Percentiles rank a stretch among this genome's conserved stretches.
phyloP scores from a whole-genome alignment of 2,888 invertebrate genomes.

The Galeopsomyia nigrocyanea region DNA sequence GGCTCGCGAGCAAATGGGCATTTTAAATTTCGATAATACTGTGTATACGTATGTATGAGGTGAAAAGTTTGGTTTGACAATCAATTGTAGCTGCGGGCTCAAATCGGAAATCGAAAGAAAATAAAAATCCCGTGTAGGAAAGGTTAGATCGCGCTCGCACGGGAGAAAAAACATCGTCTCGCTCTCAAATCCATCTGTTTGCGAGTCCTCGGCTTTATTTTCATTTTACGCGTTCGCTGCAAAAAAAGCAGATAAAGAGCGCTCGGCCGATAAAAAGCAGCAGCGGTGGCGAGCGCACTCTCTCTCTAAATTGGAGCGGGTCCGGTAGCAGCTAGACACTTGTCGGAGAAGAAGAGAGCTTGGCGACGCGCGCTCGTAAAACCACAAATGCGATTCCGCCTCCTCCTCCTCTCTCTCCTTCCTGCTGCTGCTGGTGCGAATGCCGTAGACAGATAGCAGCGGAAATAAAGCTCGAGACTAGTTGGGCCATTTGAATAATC shows the following conservation, averaged over 20 bases:
- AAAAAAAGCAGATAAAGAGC: conserved; percentile 34
- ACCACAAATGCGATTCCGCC: conserved; percentile 53
- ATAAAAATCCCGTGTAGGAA: background rate
- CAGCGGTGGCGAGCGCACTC: too few relatives aligned
- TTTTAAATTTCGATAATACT: too few relatives aligned
- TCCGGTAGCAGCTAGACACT: background rate
- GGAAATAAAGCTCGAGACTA: conserved; percentile 53
- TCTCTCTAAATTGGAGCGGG: too few relatives aligned
- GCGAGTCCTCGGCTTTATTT: conserved; percentile 24
- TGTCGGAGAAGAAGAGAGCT: background rate
- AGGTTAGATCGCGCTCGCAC: background rate
- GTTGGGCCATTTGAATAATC: conserved; percentile 54
- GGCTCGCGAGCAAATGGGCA: too few relatives aligned
- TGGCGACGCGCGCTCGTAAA: conserved; percentile 46
- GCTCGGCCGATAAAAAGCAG: background rate
- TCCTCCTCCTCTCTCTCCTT: background rate
- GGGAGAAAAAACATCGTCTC: background rate
- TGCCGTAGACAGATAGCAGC: conserved; percentile 50
- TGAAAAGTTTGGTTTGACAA: too few relatives aligned
- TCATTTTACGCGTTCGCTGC: conserved; percentile 36
- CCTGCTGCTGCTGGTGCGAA: conserved; percentile 38
- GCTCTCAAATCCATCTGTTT: background rate
- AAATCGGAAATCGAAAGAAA: background rate
- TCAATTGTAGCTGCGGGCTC: background rate
- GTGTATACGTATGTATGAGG: too few relatives aligned